Conservation (phyloP, 1,140 invertebrate genomes). For the Heliothis subflexa region DNA sequence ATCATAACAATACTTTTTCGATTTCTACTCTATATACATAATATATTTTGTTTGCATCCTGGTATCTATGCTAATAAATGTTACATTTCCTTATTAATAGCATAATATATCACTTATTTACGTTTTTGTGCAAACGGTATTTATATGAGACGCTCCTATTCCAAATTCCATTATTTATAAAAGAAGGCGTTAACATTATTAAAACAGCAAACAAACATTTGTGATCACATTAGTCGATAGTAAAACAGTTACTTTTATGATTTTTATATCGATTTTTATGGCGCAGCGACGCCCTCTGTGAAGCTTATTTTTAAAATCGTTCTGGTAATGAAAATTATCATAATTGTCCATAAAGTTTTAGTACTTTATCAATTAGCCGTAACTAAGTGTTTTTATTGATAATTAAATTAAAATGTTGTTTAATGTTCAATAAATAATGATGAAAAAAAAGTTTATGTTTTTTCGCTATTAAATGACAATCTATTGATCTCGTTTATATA, state of each 20-base stretch:
- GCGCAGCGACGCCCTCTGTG: slow-evolving; percentile 2
- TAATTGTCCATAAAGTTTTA: slow-evolving; percentile 3
- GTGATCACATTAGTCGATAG: slow-evolving; percentile 1
- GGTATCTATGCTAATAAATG: too few relatives aligned
- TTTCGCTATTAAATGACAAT: too few relatives aligned
- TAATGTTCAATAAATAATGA: too few relatives aligned
- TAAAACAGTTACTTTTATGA: slow-evolving; percentile 34
- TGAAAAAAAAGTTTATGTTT: too few relatives aligned
- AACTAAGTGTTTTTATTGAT: neutral
- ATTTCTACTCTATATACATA: slow-evolving; percentile 9
- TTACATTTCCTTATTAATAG: too few relatives aligned
- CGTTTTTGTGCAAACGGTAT: neutral
- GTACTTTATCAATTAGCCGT: neutral
- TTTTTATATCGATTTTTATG: slow-evolving; percentile 7
- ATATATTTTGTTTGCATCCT: neutral
- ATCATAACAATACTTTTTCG: neutral
- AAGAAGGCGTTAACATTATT: slow-evolving; percentile 12
- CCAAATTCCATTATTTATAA: neutral
- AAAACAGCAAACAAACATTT: neutral
- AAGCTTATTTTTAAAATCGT: neutral
- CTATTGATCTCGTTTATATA: too few relatives aligned
- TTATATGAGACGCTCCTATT: neutral
- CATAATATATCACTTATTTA: neutral
- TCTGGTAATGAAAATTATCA: slow-evolving; percentile 4
- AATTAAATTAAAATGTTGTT: too few relatives aligned